Evolutionary conservation across 1,140 invertebrate species (phyloP), one percentile per base, ranked within the genome.

Genomic region (Sarcophaga peregrina): DNA sequence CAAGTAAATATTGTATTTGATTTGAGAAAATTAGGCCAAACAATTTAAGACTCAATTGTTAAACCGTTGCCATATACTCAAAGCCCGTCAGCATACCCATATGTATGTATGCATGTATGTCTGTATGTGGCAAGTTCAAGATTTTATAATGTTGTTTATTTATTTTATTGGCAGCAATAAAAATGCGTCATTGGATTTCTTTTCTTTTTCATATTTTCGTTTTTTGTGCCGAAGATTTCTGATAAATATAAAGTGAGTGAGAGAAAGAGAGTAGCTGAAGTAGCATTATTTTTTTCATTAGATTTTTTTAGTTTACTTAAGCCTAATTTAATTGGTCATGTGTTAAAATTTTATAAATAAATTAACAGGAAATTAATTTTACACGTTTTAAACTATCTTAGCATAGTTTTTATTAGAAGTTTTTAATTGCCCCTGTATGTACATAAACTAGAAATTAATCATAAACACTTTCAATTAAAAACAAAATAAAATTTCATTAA

Each of bases 21-120:
- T 17, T 68, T 68, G 62, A 68, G 62, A 68, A 78, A 78, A 78
- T 78, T 78, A 78, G 75, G 75, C 75, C 75, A 78, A 78, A 78
- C 75, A 78, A 78, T 78, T 78, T 78, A 78, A 78, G 17, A 78
- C 75, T 78, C 75, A 78, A 78, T 78, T 78, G 75, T 78, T 8
- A 68, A 68, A 68, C 8, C 10, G 20, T 68, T 20, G 8, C 17
- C 8, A 10, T 10, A 0, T 68, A 20, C 2, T 25, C 17, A n/a
- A 20, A 68, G n/a, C 8, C 7, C 20, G 47, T 20, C 1, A 3
- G 5, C 52, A 10, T 54, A 54, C 5, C 52, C 5, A 15, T 54
- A 15, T 54, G 52, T 54, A 15, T 54, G 52, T 54, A 15, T 54
- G 52, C 5, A 15, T 54, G 6, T 11, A 25, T 8, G 62, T 15